Conservation (phyloP, 2,113 vertebrate genomes). For the Pollachius pollachius region DNA sequence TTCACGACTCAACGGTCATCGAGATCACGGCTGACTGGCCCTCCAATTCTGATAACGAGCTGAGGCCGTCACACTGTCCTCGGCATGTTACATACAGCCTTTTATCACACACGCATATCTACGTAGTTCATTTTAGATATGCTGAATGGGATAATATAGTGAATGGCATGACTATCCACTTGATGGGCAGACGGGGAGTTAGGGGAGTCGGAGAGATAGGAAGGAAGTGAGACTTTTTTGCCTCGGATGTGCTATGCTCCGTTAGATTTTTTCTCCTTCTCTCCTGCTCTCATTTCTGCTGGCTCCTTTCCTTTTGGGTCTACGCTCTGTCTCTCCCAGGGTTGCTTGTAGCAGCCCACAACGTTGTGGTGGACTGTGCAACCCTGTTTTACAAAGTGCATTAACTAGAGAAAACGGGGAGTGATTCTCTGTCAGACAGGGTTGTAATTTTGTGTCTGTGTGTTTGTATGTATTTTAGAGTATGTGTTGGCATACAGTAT, state of each 20-base stretch:
- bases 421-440: neutral
- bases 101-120: neutral
- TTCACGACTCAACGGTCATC: neutral
- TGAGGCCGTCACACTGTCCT: neutral
- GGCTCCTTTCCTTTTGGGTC: constrained; percentile 39
- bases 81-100: neutral
- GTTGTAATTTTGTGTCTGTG: neutral
- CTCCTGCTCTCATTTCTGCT: constrained; percentile 18
- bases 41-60: neutral
- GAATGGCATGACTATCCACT: neutral
- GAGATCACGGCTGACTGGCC: neutral
- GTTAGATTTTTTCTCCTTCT: constrained; percentile 18
- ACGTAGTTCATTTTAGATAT: too few relatives aligned
- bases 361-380: constrained; percentile 25
- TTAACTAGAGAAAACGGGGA: constrained; percentile 32
- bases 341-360: constrained; percentile 30
- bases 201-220: neutral
- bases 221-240: neutral
- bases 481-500: neutral
- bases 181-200: neutral
- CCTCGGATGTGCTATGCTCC: constrained; percentile 5
- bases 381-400: constrained; percentile 41
- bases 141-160: neutral
- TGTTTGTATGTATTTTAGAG: too few relatives aligned
- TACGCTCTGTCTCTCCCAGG: constrained; percentile 1